Evolutionary conservation across 2,113 vertebrate species (phyloP), one percentile per base, ranked within the genome.

Genomic region (Myiagra hebetior): DNA sequence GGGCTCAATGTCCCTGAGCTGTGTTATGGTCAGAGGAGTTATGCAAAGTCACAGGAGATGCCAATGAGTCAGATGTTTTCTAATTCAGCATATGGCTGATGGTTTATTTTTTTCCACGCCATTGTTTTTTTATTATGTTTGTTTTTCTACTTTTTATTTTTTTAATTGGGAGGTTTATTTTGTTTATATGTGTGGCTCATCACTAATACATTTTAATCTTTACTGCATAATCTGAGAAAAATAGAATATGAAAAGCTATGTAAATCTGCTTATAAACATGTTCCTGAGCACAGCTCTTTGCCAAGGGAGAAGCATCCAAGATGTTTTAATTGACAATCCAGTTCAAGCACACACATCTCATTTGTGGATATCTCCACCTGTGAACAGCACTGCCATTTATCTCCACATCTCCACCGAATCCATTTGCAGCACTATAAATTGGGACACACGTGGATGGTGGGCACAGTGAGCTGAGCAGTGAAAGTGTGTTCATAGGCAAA

Each of bases 181-280:
- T 56, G 2, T 94, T 92, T 77, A 9, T 65, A 21, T 10, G 28
- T 80, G 26, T 35, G 90, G 74, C 63, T 91, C 69, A 53, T 85
- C 63, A 28, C 55, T 85, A 74, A 95, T 89, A 57, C 78, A 83
- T 96, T 95, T 93, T 78, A 93, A 59, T 95, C 82, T 96, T 96
- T 94, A 93, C 88, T 83, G 68, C 85, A 26, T 97, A 96, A 94
- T 92, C 89, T 91, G 79, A 94, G 91, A 68, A 89, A 97, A 97
- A 89, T 6, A 33, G 62, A 77, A 67, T 91, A 87, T 93, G 91
- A 92, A 93, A 97, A 94, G 80, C 81, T 93, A 17, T 53, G 59
- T 91, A 93, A 88, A 97, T 97, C 89, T 96, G 57, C 96, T 98
- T 97, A 96, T 93, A 95, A 96, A 95, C 83, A 82, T 64, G 49